Evolutionary conservation across 2,888 invertebrate genomes (phyloP), one percentile per base, ranked within the genome.

Genomic region (Phyllotreta cruciferae): DNA sequence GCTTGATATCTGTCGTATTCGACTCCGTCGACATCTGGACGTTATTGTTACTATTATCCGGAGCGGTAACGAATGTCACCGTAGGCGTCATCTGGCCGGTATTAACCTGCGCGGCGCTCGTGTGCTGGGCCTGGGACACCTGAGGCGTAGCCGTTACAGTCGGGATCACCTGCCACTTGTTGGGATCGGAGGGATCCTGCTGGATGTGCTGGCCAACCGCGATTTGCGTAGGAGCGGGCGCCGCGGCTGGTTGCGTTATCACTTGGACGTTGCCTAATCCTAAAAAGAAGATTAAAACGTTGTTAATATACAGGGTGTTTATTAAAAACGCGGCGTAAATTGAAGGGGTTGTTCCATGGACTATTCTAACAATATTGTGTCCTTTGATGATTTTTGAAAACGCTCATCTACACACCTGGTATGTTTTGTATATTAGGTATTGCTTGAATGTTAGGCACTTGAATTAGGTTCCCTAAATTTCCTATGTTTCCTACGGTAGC

Each of bases 241-340:
- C 57, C 0, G 56, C 56, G 24, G 79, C 70, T 47, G 79, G 73
- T 74, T 82, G 71, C 66, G 91, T 90, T 63, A 92, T 91, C 24
- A 93, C 85, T 82, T 94, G 94, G 10, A 94, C 92, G 70, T 93
- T 91, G 3, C 91, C 90, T 49, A 91, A 76, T 1, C 93, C 93
- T 63, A 53, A 24, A 64, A 61, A 54, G 49, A 52, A 41, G 24
- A 50, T 36, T 47, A 11, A 11, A 47, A 6, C 13, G n/a, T n/a
- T n/a, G n/a, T n/a, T n/a, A n/a, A n/a, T n/a, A n/a, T n/a, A n/a
- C n/a, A n/a, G n/a, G n/a, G n/a, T n/a, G n/a, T n/a, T n/a, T n/a
- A n/a, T n/a, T n/a, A n/a, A n/a, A n/a, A n/a, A n/a, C n/a, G n/a
- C n/a, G n/a, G n/a, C n/a, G n/a, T n/a, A n/a, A n/a, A n/a, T n/a